Evolutionary conservation across 2,888 invertebrate genomes (phyloP), one percentile per base, ranked within the genome.

Genomic region (Noctua janthina): DNA sequence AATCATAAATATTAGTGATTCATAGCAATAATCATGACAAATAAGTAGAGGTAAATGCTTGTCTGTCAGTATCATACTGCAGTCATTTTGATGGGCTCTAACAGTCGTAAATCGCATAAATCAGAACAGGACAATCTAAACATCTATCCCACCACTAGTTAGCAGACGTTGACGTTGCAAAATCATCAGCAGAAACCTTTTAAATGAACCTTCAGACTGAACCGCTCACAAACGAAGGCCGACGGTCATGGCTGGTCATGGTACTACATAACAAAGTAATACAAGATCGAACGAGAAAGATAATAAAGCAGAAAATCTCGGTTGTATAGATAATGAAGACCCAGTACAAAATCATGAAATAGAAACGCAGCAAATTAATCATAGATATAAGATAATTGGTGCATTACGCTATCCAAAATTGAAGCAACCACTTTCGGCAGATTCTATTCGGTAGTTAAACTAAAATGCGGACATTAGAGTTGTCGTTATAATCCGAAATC

Each of bases 211-310:
- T 95, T 93, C 94, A 90, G 90, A 88, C 90, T 88, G 92, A 91
- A 91, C 95, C 96, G 92, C 93, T 96, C 96, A 95, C 96, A 91
- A 89, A 89, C 92, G 93, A 96, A 96, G 96, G 96, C 94, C 93
- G 90, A 84, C 92, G 94, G 96, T 96, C 96, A 96, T 90, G 96
- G 96, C 93, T 94, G 96, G 94, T 92, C 94, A 95, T 95, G 94
- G 95, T 93, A 89, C 95, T 91, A 95, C 89, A 93, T 94, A 93
- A 89, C 87, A 87, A 89, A 75, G 49, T 85, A 88, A 90, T 86
- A 87, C 89, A 88, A 89, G 79, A 85, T 88, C 83, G 88, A 88
- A 86, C 84, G 84, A 86, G 76, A 85, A 87, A 90, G 84, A 86
- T 85, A 87, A 85, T 87, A 80, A 84, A 73, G 15, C 23, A 75